Base-by-base conservation (phyloP, 2,888 invertebrate species). In the Drosophila barbarae region DNA sequence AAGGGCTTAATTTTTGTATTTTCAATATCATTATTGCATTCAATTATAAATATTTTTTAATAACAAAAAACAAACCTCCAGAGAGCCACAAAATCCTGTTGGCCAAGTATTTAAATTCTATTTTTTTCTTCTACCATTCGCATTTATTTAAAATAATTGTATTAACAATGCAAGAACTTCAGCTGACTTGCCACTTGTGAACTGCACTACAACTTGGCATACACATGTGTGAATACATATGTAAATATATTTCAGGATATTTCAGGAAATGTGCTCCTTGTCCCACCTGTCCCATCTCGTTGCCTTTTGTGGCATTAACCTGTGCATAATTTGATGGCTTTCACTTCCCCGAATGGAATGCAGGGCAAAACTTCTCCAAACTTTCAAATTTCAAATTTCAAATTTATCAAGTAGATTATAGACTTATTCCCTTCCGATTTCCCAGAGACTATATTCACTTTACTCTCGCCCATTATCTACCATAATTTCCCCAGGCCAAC, bases 271-370 rank as follows among this genome's bases (percentile, higher is more conserved):
- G 26, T 13, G 21, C 41, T 23, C 30, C 23, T 26, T 26, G 39
- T 36, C 13, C 13, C 38, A 39, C 38, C 51, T 41, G 60, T 32
- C 46, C 35, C 39, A 12, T 9, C 15, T 15, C n/a, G 21, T n/a
- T 21, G 18, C 57, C 51, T 57, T 59, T 52, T 63, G 76, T 66
- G 68, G 69, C 52, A 44, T 72, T 68, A 73, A 71, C 72, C 70
- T 46, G 60, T 77, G 79, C 77, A 78, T 79, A 76, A 76, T 76
- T 71, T 75, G 75, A 71, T 73, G 72, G 59, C 66, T 65, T 51
- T 42, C 36, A 15, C 36, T 41, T 26, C 32, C 10, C 38, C 10
- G 38, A 18, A 38, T 21, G 23, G 2, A 26, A n/a, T 26, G 26
- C 2, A 3, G 1, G 4, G 9, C 30, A 15, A 15, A 42, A 42